Evolutionary conservation across 2,888 invertebrate species (phyloP), one percentile per base, ranked within the genome.

Genomic region (Poecilus cupreus): DNA sequence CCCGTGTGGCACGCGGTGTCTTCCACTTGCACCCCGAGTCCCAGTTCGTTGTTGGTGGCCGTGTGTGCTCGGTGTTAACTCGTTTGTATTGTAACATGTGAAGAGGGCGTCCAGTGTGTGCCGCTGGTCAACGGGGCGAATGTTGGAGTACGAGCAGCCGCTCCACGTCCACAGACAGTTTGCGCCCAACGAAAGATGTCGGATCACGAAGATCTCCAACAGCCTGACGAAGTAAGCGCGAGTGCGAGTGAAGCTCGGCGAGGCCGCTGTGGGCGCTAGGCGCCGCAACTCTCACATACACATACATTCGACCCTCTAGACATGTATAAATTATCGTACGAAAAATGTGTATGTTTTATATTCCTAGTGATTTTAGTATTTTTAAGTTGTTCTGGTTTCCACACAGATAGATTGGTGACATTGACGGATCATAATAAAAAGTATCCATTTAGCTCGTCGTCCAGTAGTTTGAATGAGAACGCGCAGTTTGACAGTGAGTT

Each of bases 341-440:
- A 87, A 88, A 88, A 88, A 89, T 89, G 89, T 87, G 87, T 88
- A 88, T 89, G 88, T 88, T 87, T 89, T 87, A 84, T 89, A 87
- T 88, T 89, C 85, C 87, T 89, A 87, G 87, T 88, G 88, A 86
- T 89, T 85, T 87, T 89, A 87, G 87, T 88, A 83, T 85, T 89
- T 86, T 87, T 88, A 85, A 88, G 88, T 88, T 89, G 89, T 88
- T 88, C 88, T 84, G 89, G 88, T 87, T 88, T 88, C 89, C 89
- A 88, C 88, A 89, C 88, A 87, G 89, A 89, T 89, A 88, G 86
- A 83, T 68, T 81, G 80, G 74, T 80, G 60, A 72, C 80, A 74
- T 37, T 80, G 10, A 72, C 80, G 43, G 80, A 80, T 43, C 72
- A 72, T 26, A 60, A 80, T 46, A 80, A 80, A 74, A 80, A 80